These are phyloP conservation scores for Pelagia noctiluca DNA, from an alignment of 30 jellyfish, hydroid and myxozoan species.

Conservation along the genomic window DNA sequence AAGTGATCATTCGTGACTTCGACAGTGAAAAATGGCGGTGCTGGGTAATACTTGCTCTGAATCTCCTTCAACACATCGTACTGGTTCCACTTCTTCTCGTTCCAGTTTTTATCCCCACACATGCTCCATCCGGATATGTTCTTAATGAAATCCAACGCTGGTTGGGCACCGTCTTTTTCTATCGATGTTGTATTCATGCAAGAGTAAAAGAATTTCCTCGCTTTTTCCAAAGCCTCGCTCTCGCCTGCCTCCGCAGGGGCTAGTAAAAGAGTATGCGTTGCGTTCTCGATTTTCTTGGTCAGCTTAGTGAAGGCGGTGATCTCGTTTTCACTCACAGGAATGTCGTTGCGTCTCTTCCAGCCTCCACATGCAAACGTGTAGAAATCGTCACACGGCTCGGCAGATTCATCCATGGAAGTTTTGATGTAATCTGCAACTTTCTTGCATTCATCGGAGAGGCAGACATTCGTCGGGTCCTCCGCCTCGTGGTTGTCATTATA, in stretches of 20 bases:
- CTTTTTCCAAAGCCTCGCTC: constrained; percentile 90
- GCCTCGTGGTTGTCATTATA: background rate
- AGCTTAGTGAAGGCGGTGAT: constrained; percentile 92
- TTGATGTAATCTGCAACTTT: constrained; percentile 75
- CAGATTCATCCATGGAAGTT: constrained; percentile 67
- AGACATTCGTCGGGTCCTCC: constrained; percentile 19
- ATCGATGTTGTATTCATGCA: constrained; percentile 83
- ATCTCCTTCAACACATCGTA: constrained; percentile 63
- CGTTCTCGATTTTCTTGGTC: constrained; percentile 86
- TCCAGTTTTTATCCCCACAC: constrained; percentile 77
- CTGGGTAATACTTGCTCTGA: constrained; percentile 90
- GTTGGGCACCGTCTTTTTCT: constrained; percentile 78
- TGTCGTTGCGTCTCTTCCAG: constrained; percentile 78
- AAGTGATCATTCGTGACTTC: constrained; percentile 97
- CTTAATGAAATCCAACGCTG: constrained; percentile 86
- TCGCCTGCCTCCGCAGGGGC: constrained; percentile 80
- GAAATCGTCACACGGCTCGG: constrained; percentile 93
- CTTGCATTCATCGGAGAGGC: constrained; percentile 78
- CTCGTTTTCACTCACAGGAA: constrained; percentile 96
- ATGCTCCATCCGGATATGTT: constrained; percentile 86
- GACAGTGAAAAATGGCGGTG: constrained; percentile 96
- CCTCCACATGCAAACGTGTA: constrained; percentile 96
- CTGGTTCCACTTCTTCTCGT: constrained; percentile 75
- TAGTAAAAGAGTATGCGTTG: constrained; percentile 71
- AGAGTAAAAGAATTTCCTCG: constrained; percentile 80